phyloP scores from a whole-genome alignment of 2,797 vertebrate species.

The Glossophaga mutica region DNA sequence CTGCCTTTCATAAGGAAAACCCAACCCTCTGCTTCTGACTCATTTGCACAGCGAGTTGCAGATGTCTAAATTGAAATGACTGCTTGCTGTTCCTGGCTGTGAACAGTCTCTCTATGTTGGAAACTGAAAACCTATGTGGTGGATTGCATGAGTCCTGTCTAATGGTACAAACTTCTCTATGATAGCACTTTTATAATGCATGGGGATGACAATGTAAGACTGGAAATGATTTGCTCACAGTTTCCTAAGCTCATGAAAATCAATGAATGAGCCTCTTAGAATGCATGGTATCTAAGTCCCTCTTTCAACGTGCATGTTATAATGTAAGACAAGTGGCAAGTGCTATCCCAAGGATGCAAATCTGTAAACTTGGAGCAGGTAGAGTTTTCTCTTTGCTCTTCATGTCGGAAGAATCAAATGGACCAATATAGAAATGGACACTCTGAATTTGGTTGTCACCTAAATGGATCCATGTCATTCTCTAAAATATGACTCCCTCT shows the following conservation, averaged over 20 bases:
- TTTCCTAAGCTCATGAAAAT: not conserved
- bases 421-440: not conserved
- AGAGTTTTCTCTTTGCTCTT: not conserved
- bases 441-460: not conserved
- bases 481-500: not conserved
- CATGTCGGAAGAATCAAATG: not conserved
- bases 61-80: not conserved
- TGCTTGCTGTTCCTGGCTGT: constrained; percentile 7
- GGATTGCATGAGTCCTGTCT: not conserved
- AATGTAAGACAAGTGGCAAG: not conserved
- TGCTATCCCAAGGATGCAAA: not conserved
- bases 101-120: not conserved
- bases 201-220: not conserved
- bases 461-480: not conserved
- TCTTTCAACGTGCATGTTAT: not conserved
- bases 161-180: not conserved
- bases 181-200: not conserved
- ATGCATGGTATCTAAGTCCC: not conserved
- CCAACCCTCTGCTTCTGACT: constrained; percentile 24
- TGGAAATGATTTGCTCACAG: not conserved
- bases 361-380: not conserved
- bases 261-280: not conserved
- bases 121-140: not conserved
- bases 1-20: constrained; percentile 40
- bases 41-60: not conserved